Percentiles rank a stretch among this genome's conserved stretches.
Conservation (phyloP, 1,140 invertebrate species). For the Pantala flavescens region DNA sequence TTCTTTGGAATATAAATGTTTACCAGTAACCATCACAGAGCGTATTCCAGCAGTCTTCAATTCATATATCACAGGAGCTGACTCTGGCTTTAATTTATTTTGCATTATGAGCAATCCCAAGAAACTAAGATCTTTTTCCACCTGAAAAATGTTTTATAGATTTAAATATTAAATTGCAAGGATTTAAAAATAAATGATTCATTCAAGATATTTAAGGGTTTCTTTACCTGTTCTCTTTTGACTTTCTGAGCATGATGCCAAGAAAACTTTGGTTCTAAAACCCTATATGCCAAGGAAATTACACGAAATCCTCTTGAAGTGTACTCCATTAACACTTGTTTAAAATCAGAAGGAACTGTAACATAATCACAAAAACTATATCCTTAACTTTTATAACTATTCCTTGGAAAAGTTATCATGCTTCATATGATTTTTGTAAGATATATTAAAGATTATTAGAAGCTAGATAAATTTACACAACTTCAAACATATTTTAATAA, state of each 20-base stretch:
- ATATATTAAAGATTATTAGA: too few relatives aligned
- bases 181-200: neutral
- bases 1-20: too few relatives aligned
- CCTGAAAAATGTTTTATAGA: constrained; percentile 40
- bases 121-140: constrained; percentile 74
- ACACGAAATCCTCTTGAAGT: constrained; percentile 81
- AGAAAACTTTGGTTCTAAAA: constrained; percentile 46
- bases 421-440: too few relatives aligned
- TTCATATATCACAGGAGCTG: constrained; percentile 58
- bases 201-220: neutral
- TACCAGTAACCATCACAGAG: constrained; percentile 87
- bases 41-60: constrained; percentile 72
- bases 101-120: constrained; percentile 81
- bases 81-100: constrained; percentile 80
- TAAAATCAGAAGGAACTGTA: constrained; percentile 57
- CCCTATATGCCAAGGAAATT: constrained; percentile 68
- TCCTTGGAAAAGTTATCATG: too few relatives aligned
- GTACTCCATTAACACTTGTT: constrained; percentile 59
- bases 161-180: neutral
- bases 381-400: too few relatives aligned
- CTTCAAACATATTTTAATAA: too few relatives aligned
- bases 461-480: too few relatives aligned
- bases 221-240: neutral
- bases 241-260: constrained; percentile 30
- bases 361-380: too few relatives aligned